Evolutionary conservation across 2,888 invertebrate species (phyloP), one percentile per base, ranked within the genome.

Genomic region (Rhagium mordax): DNA sequence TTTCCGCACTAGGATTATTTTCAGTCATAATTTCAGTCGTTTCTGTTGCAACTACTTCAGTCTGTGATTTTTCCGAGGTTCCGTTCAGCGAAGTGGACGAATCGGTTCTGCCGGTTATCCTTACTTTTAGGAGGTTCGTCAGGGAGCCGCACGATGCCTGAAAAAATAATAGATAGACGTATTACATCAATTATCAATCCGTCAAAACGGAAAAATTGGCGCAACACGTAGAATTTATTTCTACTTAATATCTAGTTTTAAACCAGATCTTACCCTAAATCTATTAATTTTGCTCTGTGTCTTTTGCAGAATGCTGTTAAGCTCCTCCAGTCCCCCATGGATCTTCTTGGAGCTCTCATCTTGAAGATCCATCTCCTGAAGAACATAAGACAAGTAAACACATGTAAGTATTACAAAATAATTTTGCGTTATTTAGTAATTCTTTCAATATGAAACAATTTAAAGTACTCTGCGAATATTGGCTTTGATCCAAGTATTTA

Each of bases 251-350:
- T n/a, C n/a, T n/a, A n/a, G 27, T 27, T 27, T 27, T 6, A 3
- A 24, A 27, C n/a, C 55, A 7, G 15, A 7, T 24, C 77, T 78
- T 86, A 94, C 95, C 91, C 95, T 95, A 78, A 98, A 92, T 83
- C 93, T 93, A 89, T 95, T 96, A 73, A 98, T 90, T 88, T 96
- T 96, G 75, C 93, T 93, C 85, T 98, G 97, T 2, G 97, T 96
- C 13, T 92, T 92, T 79, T 92, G 92, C 64, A 97, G 88, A 79
- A 96, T 95, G 51, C 91, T 92, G 84, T 95, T 96, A 49, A 98
- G 89, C 84, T 96, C 95, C 68, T 94, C 93, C 29, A 97, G 88
- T 72, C 95, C 95, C 61, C 93, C 93, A 55, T 92, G 91, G 0
- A 93, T 90, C 74, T 91, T 91, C 78, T 90, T 89, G 57, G 93